Conservation (phyloP, 2,113 vertebrate species). For the Cyanocitta stelleri region DNA sequence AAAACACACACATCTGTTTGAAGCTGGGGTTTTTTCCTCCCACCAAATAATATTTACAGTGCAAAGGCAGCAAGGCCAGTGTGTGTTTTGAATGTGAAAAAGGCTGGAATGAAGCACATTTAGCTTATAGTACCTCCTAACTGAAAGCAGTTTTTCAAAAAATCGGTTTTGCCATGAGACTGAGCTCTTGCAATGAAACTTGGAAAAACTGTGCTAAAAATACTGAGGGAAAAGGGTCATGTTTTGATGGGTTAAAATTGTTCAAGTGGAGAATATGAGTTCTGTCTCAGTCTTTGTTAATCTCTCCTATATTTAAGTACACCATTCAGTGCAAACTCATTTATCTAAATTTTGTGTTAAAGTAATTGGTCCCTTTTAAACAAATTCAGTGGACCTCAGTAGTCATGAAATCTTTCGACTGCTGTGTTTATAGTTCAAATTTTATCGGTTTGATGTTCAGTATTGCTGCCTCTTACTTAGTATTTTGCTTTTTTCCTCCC, state of each 20-base stretch:
- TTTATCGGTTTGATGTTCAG: not conserved
- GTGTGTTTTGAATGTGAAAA: constrained; percentile 82
- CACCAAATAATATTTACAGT: constrained; percentile 83
- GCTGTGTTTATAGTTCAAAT: not conserved
- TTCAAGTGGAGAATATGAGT: not conserved
- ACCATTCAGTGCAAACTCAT: not conserved
- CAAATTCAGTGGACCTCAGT: not conserved
- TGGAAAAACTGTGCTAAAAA: constrained; percentile 10
- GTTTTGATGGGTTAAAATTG: constrained; percentile 37
- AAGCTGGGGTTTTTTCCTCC: constrained; percentile 71
- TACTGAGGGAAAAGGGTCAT: not conserved
- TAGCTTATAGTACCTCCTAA: constrained; percentile 50
- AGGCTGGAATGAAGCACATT: constrained; percentile 58
- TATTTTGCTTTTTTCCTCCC: not conserved
- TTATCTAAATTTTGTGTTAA: not conserved
- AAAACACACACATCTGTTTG: constrained; percentile 85
- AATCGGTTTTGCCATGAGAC: not conserved
- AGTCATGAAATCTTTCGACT: not conserved
- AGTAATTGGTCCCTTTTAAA: not conserved
- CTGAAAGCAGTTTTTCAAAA: constrained; percentile 53
- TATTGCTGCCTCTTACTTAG: not conserved
- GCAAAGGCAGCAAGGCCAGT: constrained; percentile 77
- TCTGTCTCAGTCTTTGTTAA: not conserved
- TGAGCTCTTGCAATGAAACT: constrained; percentile 41
- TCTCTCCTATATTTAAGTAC: not conserved